phyloP scores from a whole-genome alignment of 2,113 vertebrate genomes.

The Cryptomyrus ogoouensis region DNA sequence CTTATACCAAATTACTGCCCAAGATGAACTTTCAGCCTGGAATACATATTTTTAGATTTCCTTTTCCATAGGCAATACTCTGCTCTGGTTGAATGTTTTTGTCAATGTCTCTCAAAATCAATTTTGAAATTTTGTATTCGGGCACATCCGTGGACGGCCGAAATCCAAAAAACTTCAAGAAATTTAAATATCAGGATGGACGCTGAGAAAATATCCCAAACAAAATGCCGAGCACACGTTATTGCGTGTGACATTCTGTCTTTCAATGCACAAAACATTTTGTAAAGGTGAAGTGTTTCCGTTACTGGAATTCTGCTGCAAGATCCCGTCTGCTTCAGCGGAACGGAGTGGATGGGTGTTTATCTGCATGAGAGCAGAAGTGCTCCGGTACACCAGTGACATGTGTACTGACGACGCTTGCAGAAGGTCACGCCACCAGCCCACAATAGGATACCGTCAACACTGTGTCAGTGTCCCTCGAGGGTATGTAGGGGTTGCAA shows the following conservation, averaged over 20 bases:
- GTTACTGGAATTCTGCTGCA: neutral
- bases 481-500: neutral
- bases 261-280: neutral
- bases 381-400: neutral
- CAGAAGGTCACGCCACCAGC: neutral
- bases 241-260: neutral
- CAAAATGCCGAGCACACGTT: neutral
- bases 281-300: neutral
- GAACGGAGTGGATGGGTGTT: neutral
- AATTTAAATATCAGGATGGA: neutral
- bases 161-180: neutral
- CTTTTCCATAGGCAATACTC: neutral
- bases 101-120: neutral
- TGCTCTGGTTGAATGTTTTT: neutral
- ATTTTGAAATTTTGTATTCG: neutral
- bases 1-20: neutral
- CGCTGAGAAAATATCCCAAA: neutral
- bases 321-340: neutral
- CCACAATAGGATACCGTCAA: neutral
- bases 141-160: neutral
- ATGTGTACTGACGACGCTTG: neutral
- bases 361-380: neutral
- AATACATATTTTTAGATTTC: neutral
- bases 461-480: neutral
- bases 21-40: neutral